Evolutionary conservation across 1,140 invertebrate species (phyloP).

Genomic region (Drosophila sproati): DNA sequence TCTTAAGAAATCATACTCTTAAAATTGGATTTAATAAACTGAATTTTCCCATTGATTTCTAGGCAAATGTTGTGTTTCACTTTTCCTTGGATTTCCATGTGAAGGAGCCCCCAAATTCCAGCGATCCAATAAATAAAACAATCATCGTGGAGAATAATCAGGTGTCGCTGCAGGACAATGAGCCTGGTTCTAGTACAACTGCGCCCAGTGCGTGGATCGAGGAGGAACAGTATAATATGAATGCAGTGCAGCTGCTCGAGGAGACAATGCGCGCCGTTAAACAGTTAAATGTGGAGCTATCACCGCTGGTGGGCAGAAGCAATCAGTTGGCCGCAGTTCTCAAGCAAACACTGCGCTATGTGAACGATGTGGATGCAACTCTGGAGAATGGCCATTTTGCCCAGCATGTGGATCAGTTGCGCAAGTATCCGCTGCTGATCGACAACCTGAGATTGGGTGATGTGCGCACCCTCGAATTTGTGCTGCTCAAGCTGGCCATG

Average conservation of each 20-base stretch:
- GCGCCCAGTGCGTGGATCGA: conserved; percentile 30
- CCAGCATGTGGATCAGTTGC: conserved; percentile 52
- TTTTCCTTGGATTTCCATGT: conserved; percentile 63
- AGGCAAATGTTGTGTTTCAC: conserved; percentile 59
- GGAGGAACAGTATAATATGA: conserved; percentile 28
- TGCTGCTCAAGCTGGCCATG: conserved; percentile 61
- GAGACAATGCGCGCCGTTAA: conserved; percentile 44
- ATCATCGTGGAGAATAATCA: conserved; percentile 56
- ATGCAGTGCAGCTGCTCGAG: conserved; percentile 35
- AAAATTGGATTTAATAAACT: not conserved
- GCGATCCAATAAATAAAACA: conserved; percentile 46
- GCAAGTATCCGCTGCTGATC: conserved; percentile 54
- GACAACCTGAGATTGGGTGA: conserved; percentile 48
- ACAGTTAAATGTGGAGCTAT: conserved; percentile 56
- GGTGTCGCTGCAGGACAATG: conserved; percentile 44
- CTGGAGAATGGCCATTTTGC: conserved; percentile 41
- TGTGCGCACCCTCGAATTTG: conserved; percentile 58
- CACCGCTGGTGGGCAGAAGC: conserved; percentile 63
- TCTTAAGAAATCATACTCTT: not conserved
- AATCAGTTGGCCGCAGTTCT: conserved; percentile 56
- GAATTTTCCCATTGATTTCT: conserved; percentile 1
- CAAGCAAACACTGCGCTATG: conserved; percentile 63
- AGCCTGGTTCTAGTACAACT: conserved; percentile 5
- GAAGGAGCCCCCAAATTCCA: conserved; percentile 45
- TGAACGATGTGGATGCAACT: conserved; percentile 57